Conservation (phyloP, 1,140 invertebrate genomes). For the Lanistes nyassanus region DNA sequence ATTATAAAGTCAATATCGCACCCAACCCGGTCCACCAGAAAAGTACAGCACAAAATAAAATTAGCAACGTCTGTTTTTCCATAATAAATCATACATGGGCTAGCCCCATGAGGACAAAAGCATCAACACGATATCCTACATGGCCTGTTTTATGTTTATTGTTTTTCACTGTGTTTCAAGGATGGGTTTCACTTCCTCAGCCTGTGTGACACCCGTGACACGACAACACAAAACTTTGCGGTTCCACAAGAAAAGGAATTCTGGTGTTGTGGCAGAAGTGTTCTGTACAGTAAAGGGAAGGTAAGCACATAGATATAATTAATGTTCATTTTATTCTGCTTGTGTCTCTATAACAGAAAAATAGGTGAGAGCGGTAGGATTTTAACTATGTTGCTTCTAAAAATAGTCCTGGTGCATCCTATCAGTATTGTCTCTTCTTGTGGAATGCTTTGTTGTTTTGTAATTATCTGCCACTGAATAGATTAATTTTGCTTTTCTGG, state of each 20-base stretch:
- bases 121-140: no score
- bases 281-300: slow-evolving; percentile 29
- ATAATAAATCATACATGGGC: no score
- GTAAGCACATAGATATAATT: slow-evolving; percentile 25
- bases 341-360: no score
- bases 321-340: no score
- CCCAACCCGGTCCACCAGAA: no score
- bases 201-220: slow-evolving; percentile 7
- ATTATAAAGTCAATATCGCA: no score
- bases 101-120: no score
- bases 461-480: background rate
- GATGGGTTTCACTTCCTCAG: slow-evolving; percentile 27
- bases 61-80: no score
- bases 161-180: slow-evolving; percentile 4
- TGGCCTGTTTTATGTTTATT: no score
- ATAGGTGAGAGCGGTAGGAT: no score
- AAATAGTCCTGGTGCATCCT: no score
- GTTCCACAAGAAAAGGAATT: slow-evolving; percentile 35
- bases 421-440: background rate
- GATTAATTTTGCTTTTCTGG: background rate
- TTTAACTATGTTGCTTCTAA: background rate
- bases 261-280: slow-evolving; percentile 36
- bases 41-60: no score
- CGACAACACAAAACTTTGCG: background rate
- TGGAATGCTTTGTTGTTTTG: background rate